Percentiles rank a stretch among this genome's conserved stretches.
Evolutionary conservation across 2,888 invertebrate genomes (phyloP).

Genomic region (Polydrusus cervinus): DNA sequence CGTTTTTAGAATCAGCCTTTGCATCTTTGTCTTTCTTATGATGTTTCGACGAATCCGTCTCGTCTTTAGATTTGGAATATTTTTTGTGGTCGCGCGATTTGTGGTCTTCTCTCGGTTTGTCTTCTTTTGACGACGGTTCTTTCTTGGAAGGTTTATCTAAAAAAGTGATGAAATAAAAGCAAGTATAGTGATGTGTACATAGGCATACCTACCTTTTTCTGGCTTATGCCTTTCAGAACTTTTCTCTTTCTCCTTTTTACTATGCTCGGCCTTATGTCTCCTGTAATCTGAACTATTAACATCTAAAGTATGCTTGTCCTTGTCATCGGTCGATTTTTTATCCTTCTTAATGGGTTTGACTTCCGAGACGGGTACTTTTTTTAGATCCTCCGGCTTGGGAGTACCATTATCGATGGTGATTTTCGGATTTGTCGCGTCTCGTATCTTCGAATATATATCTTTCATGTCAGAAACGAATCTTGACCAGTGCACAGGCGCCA

Average conservation of each 20-base stretch:
- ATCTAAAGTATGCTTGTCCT: conserved; percentile 64
- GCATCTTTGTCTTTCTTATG: conserved; percentile 50
- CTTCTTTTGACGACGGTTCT: conserved; percentile 3
- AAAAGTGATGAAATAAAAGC: not conserved
- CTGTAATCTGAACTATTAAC: conserved; percentile 62
- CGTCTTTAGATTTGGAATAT: conserved; percentile 51
- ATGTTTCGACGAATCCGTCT: conserved; percentile 51
- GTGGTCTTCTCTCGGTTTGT: conserved; percentile 20
- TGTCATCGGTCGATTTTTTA: conserved; percentile 60
- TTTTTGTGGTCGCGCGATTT: conserved; percentile 45
- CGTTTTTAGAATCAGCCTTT: conserved; percentile 33
- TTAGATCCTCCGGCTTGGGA: conserved; percentile 61
- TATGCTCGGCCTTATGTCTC: conserved; percentile 61
- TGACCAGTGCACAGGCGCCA: conserved; percentile 65
- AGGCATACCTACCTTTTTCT: conserved; percentile 20
- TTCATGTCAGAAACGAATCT: conserved; percentile 64
- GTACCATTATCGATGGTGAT: conserved; percentile 69
- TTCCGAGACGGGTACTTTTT: conserved; percentile 61
- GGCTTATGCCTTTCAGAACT: conserved; percentile 27
- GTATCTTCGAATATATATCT: conserved; percentile 65
- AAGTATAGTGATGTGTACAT: too few relatives aligned
- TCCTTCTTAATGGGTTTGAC: conserved; percentile 68
- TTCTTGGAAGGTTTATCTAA: conserved; percentile 30
- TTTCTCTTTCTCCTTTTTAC: conserved; percentile 50
- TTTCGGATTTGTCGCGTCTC: conserved; percentile 66